These are phyloP conservation scores for Sphaerophoria taeniata DNA, from an alignment of 2,888 invertebrate genomes.

Conservation along the genomic window DNA sequence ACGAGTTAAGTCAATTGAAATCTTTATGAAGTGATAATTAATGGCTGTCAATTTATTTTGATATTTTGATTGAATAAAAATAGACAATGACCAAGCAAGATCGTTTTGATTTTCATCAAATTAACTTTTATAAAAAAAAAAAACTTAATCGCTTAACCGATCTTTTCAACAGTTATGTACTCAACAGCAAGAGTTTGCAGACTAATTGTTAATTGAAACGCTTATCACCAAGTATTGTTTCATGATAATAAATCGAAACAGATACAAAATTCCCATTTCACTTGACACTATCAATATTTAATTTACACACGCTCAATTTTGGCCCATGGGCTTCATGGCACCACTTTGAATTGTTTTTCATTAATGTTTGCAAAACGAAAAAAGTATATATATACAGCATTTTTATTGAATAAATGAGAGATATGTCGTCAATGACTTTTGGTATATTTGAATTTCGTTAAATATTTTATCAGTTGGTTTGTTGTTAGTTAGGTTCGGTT, in stretches of 20 bases:
- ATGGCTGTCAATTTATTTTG: no score
- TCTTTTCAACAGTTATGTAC: neutral
- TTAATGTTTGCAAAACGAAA: neutral
- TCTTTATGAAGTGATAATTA: no score
- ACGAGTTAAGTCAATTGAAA: no score
- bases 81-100: no score
- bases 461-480: neutral
- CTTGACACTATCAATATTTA: constrained; percentile 9
- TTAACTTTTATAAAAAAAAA: no score
- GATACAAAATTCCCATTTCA: neutral
- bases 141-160: neutral
- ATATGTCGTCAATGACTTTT: constrained; percentile 32
- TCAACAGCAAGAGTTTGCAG: no score
- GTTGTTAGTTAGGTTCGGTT: neutral
- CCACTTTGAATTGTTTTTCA: neutral
- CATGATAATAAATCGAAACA: constrained; percentile 6
- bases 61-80: no score
- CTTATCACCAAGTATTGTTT: neutral
- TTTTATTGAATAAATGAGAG: neutral
- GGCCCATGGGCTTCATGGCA: no score
- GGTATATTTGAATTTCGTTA: neutral
- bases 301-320: constrained; percentile 13
- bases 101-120: no score
- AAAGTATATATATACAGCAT: neutral
- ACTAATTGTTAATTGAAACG: neutral